Conservation (phyloP, 1,140 invertebrate genomes). For the Drosophila ogumai region DNA sequence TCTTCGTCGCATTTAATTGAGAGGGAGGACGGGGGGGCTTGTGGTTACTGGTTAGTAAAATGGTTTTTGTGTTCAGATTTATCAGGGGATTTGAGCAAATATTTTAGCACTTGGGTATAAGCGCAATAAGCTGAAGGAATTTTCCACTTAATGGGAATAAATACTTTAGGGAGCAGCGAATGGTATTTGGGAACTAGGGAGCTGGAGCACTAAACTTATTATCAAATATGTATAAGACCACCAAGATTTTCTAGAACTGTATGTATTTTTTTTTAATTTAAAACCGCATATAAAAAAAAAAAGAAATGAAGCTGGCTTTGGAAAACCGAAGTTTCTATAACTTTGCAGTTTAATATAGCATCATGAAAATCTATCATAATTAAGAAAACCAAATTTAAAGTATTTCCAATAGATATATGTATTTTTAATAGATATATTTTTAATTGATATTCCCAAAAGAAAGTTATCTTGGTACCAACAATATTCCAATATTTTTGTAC, state of each 20-base stretch:
- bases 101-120: slow-evolving; percentile 1
- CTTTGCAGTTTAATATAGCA: too few species aligned
- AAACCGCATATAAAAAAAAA: background rate
- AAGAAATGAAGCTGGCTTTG: too few species aligned
- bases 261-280: background rate
- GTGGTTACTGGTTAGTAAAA: slow-evolving; percentile 12
- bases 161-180: background rate
- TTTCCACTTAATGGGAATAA: background rate
- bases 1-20: slow-evolving; percentile 23
- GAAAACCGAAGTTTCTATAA: too few species aligned
- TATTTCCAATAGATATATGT: background rate
- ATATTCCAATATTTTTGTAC: background rate
- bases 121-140: background rate
- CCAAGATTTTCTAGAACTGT: background rate
- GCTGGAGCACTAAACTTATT: background rate
- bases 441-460: background rate
- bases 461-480: background rate
- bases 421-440: background rate
- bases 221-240: too few species aligned
- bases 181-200: background rate
- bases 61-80: slow-evolving; percentile 14
- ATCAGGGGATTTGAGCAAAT: slow-evolving; percentile 2
- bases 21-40: background rate
- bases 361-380: too few species aligned
- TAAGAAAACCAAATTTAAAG: background rate